Evolutionary conservation across 2,888 invertebrate genomes (phyloP).

Genomic region (Chalcis sispes): DNA sequence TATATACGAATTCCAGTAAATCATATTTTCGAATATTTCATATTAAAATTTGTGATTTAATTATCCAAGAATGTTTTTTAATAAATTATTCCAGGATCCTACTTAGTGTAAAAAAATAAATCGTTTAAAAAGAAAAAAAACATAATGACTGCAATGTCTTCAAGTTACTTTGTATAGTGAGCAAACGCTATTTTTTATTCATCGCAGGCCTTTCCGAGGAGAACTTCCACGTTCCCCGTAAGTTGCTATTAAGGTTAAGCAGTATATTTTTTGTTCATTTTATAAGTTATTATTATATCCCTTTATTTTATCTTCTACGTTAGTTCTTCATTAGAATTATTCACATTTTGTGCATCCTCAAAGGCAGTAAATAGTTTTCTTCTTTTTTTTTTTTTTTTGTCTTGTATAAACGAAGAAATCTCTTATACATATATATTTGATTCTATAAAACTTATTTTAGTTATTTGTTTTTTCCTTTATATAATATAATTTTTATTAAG

Average conservation of each 20-base stretch:
- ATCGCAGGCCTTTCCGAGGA: constrained; percentile 81
- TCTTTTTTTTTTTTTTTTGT: too few relatives aligned
- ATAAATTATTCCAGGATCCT: constrained; percentile 50
- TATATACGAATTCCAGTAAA: constrained; percentile 32
- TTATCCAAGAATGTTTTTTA: constrained; percentile 30
- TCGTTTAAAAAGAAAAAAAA: too few relatives aligned
- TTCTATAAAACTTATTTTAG: not conserved
- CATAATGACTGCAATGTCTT: constrained; percentile 23
- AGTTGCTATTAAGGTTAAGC: constrained; percentile 74
- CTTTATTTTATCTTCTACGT: constrained; percentile 21
- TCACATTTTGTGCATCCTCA: constrained; percentile 18
- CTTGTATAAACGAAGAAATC: constrained; percentile 2
- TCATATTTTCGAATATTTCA: not conserved
- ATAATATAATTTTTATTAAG: not conserved
- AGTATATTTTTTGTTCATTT: constrained; percentile 11
- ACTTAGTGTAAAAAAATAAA: constrained; percentile 11
- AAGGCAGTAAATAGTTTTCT: constrained; percentile 29
- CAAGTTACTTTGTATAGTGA: constrained; percentile 48
- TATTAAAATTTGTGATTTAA: constrained; percentile 4
- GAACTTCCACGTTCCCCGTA: constrained; percentile 81
- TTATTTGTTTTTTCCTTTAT: not conserved
- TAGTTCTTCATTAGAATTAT: constrained; percentile 25
- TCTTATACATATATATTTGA: constrained; percentile 8
- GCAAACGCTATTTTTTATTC: constrained; percentile 64
- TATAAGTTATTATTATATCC: constrained; percentile 29